Percentiles rank a stretch among this genome's conserved stretches.
Conservation (phyloP, 2,113 vertebrate species). For the Gavialis gangeticus region DNA sequence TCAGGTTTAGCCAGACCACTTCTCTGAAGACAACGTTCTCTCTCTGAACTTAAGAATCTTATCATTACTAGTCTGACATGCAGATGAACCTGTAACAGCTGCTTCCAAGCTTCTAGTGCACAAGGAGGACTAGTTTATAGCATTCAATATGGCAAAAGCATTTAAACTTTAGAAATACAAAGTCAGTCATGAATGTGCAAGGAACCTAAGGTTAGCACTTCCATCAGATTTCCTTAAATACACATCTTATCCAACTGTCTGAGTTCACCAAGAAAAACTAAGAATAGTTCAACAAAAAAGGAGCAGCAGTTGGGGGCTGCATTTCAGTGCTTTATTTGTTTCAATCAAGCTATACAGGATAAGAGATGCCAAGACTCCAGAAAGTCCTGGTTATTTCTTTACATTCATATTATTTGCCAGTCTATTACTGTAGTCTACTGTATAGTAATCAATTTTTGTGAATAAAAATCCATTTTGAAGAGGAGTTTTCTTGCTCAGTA, state of each 20-base stretch:
- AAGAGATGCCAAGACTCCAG: background rate
- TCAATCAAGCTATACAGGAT: background rate
- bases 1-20: constrained; percentile 5
- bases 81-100: constrained; percentile 16
- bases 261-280: background rate
- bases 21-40: background rate
- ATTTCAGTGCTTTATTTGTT: background rate
- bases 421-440: background rate
- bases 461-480: background rate
- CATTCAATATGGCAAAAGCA: background rate
- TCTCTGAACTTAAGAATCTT: constrained; percentile 5
- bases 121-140: background rate
- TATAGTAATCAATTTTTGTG: background rate
- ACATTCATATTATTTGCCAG: background rate
- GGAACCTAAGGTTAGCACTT: background rate
- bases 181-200: background rate
- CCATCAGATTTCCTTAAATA: background rate
- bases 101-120: background rate
- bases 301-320: background rate
- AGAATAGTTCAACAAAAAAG: background rate
- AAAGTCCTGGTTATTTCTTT: background rate
- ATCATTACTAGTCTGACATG: background rate
- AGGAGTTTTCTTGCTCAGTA: background rate
- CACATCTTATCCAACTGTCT: background rate
- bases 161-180: background rate